Evolutionary conservation across 1,140 invertebrate species (phyloP).

Genomic region (Pseudomyrmex sp.): DNA sequence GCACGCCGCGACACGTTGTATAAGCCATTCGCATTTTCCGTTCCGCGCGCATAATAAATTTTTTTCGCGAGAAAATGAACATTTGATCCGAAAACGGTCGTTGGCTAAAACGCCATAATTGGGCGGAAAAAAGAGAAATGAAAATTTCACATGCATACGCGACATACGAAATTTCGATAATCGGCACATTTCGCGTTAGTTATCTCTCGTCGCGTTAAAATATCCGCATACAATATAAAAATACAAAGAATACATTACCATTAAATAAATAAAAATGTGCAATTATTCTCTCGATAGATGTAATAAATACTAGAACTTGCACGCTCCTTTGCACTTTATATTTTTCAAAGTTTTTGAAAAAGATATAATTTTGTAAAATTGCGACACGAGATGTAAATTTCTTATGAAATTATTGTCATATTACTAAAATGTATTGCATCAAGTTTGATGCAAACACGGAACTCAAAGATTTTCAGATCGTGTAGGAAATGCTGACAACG

Average conservation of each 20-base stretch:
- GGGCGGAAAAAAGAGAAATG: slow-evolving; percentile 11
- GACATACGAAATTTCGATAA: background rate
- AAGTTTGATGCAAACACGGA: background rate
- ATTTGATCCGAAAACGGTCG: slow-evolving; percentile 18
- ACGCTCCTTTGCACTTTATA: no score
- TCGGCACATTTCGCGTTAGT: no score
- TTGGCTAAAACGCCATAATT: slow-evolving; percentile 32
- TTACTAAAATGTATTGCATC: background rate
- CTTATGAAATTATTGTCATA: background rate
- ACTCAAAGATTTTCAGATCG: slow-evolving; percentile 43
- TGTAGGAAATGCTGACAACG: background rate
- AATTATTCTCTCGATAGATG: no score
- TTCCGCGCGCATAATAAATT: slow-evolving; percentile 50
- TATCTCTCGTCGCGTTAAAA: no score
- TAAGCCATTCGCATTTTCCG: slow-evolving; percentile 36
- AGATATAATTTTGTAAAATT: background rate
- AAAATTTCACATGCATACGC: background rate
- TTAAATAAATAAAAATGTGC: no score
- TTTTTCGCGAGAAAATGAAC: slow-evolving; percentile 39
- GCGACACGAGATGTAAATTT: no score
- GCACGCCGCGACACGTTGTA: slow-evolving; percentile 26
- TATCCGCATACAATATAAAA: background rate
- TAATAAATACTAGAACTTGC: no score
- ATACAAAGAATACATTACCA: background rate
- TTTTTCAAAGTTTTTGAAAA: background rate